phyloP scores from a whole-genome alignment of 2,888 invertebrate species.

The Mayetiola destructor region DNA sequence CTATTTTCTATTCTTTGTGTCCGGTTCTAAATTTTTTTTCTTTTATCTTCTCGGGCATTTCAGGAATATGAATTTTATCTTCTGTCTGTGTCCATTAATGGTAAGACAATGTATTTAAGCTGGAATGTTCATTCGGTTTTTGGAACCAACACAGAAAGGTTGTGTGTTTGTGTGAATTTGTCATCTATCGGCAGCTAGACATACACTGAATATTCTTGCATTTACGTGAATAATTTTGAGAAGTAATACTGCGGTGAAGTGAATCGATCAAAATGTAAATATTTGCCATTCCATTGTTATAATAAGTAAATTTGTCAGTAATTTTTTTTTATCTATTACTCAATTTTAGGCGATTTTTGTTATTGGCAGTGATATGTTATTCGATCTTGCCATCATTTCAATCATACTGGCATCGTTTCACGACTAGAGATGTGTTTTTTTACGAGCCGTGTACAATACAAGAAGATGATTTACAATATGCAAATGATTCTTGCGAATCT shows the following conservation, averaged over 20 bases:
- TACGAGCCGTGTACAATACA: not conserved
- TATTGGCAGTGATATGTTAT: not conserved
- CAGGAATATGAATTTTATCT: constrained; percentile 1
- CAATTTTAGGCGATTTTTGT: constrained; percentile 1
- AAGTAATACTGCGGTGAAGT: not conserved
- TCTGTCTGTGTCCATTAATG: not conserved
- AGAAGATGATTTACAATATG: constrained; percentile 2
- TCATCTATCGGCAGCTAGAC: not conserved
- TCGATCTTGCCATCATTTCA: constrained; percentile 1
- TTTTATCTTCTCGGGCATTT: not conserved
- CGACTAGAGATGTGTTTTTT: not conserved
- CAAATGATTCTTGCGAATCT: constrained; percentile 1
- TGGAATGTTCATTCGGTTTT: too few species aligned
- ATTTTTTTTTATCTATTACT: constrained; percentile 2
- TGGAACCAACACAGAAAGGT: too few species aligned
- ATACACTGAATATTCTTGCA: not conserved
- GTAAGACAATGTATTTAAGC: constrained; percentile 1
- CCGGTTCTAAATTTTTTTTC: constrained; percentile 3
- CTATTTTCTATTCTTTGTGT: constrained; percentile 3
- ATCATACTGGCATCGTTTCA: not conserved
- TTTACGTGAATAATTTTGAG: constrained; percentile 1
- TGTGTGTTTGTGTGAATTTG: not conserved
- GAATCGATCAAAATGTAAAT: constrained; percentile 3
- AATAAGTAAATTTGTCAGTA: not conserved
- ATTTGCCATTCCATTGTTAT: not conserved